Conservation (phyloP, 2,113 vertebrate genomes). For the Plestiodon gilberti region DNA sequence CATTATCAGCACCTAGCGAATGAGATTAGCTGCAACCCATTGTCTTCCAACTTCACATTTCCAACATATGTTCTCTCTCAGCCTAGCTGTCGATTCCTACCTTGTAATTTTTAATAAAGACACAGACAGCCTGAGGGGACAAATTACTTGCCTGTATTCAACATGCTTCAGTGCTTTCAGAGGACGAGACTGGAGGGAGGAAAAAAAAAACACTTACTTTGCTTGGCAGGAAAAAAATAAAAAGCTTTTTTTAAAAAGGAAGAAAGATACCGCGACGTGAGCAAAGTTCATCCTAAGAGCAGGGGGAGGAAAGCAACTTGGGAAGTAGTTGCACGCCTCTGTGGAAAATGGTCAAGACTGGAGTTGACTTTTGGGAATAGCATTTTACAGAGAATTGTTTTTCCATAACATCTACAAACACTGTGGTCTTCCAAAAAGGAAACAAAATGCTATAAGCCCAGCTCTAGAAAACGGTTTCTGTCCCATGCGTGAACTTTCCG, state of each 20-base stretch:
- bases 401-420: constrained; percentile 32
- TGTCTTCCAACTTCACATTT: constrained; percentile 64
- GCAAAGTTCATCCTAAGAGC: constrained; percentile 66
- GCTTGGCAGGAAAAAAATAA: constrained; percentile 35
- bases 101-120: constrained; percentile 73
- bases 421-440: constrained; percentile 3
- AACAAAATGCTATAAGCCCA: background rate
- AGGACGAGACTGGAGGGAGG: constrained; percentile 52
- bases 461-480: background rate
- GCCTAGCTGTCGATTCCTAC: constrained; percentile 60
- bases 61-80: constrained; percentile 61
- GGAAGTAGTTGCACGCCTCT: constrained; percentile 56
- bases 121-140: constrained; percentile 70
- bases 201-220: constrained; percentile 55
- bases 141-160: constrained; percentile 69
- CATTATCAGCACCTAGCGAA: constrained; percentile 62
- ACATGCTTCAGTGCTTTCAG: constrained; percentile 70
- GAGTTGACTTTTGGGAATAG: constrained; percentile 52
- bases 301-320: constrained; percentile 50
- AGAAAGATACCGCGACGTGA: constrained; percentile 48
- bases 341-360: constrained; percentile 50
- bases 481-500: background rate
- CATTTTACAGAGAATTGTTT: constrained; percentile 36
- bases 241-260: constrained; percentile 54
- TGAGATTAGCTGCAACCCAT: constrained; percentile 68